Evolutionary conservation across 2,113 vertebrate genomes (phyloP).

Genomic region (Hyperopisus bebe): DNA sequence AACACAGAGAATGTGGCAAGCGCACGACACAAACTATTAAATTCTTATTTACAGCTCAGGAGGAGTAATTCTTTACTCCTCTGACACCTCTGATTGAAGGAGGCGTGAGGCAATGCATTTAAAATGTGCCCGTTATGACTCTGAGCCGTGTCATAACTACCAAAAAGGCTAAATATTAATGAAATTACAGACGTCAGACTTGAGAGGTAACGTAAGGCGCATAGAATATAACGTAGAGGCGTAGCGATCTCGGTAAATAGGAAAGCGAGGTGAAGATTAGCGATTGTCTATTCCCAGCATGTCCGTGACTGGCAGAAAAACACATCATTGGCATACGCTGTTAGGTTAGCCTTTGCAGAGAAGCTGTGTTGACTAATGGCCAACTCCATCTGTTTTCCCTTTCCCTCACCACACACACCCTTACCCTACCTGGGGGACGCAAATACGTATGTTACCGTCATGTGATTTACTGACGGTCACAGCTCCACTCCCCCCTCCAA

Average conservation of each 20-base stretch:
- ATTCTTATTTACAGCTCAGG: constrained; percentile 3
- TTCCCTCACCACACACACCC: background rate
- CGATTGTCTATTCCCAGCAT: background rate
- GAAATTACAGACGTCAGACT: background rate
- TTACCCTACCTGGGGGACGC: background rate
- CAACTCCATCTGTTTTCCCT: background rate
- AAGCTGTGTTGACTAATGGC: background rate
- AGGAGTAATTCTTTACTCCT: background rate
- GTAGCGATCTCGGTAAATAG: too few relatives aligned
- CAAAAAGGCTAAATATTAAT: constrained; percentile 5
- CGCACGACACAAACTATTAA: background rate
- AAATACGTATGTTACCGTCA: background rate
- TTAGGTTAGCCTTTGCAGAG: background rate
- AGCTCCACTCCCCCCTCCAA: background rate
- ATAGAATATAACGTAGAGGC: background rate
- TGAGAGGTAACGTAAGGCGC: background rate
- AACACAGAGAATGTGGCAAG: background rate
- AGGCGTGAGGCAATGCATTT: background rate
- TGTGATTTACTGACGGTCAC: background rate
- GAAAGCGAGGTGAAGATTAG: background rate
- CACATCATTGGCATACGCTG: background rate
- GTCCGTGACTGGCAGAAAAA: background rate
- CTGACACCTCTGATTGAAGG: background rate
- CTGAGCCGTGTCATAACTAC: background rate
- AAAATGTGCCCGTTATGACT: background rate